phyloP scores from a whole-genome alignment of 2,797 vertebrate genomes.

The Urophycis tenuis region DNA sequence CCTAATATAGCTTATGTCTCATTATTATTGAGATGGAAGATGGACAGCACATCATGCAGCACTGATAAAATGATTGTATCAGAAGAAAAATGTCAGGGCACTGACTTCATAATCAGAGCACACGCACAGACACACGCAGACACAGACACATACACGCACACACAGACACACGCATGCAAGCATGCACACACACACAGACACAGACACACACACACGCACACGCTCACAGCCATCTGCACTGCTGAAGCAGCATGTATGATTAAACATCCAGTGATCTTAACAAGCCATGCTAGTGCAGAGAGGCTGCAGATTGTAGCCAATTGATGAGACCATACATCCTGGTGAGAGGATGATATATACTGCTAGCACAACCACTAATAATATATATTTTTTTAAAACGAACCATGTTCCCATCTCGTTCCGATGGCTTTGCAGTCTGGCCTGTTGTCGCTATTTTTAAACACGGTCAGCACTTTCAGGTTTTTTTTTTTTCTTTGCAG shows the following conservation, averaged over 20 bases:
- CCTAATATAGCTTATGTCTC: constrained; percentile 5
- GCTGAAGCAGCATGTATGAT: not conserved
- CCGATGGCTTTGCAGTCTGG: not conserved
- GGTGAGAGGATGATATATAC: not conserved
- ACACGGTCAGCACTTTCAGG: not conserved
- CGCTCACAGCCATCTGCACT: not conserved
- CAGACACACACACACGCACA: not conserved
- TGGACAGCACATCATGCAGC: not conserved
- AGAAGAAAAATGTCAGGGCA: not conserved
- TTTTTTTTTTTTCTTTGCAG: too few relatives aligned
- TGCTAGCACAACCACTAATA: not conserved
- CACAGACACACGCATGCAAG: not conserved
- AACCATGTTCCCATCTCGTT: not conserved
- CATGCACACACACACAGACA: not conserved
- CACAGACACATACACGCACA: not conserved
- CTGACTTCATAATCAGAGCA: not conserved
- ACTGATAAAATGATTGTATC: not conserved
- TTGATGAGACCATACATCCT: not conserved
- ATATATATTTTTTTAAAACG: not conserved
- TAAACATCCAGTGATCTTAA: not conserved
- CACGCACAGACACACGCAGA: too few relatives aligned
- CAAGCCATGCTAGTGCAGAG: not conserved
- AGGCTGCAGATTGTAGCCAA: not conserved
- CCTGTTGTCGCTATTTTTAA: not conserved
- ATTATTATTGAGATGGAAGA: not conserved